Conservation (phyloP, 2,113 vertebrate genomes). For the Melanerpes formicivorus region DNA sequence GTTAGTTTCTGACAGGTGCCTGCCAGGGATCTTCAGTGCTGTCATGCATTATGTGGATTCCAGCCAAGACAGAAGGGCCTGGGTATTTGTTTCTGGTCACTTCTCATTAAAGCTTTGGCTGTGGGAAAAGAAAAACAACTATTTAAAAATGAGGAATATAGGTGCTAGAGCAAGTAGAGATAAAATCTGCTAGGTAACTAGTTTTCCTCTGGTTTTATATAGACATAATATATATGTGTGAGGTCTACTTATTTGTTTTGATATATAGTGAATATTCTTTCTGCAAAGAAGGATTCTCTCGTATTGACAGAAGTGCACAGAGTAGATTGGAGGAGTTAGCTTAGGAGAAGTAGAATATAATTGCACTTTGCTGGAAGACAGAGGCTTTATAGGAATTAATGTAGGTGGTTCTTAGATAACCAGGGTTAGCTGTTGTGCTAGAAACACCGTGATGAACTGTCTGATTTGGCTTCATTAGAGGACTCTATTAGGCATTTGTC, state of each 20-base stretch:
- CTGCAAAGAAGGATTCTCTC: not conserved
- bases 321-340: not conserved
- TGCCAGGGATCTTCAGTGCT: constrained; percentile 76
- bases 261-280: constrained; percentile 6
- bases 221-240: not conserved
- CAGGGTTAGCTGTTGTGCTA: not conserved
- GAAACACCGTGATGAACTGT: not conserved
- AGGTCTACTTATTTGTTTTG: constrained; percentile 1
- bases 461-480: not conserved
- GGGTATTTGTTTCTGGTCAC: constrained; percentile 71
- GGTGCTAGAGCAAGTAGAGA: constrained; percentile 25
- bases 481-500: not conserved
- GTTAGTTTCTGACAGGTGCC: constrained; percentile 78
- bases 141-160: constrained; percentile 33
- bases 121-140: constrained; percentile 53
- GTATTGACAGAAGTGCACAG: not conserved
- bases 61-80: constrained; percentile 71
- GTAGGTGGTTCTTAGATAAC: constrained; percentile 44
- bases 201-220: not conserved
- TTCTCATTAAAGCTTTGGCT: constrained; percentile 74
- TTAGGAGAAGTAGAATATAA: not conserved
- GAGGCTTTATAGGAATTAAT: not conserved
- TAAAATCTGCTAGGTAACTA: constrained; percentile 40
- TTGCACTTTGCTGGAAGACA: not conserved
- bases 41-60: constrained; percentile 75